phyloP scores from a whole-genome alignment of 2,113 vertebrate genomes.

The Festucalex cinctus region DNA sequence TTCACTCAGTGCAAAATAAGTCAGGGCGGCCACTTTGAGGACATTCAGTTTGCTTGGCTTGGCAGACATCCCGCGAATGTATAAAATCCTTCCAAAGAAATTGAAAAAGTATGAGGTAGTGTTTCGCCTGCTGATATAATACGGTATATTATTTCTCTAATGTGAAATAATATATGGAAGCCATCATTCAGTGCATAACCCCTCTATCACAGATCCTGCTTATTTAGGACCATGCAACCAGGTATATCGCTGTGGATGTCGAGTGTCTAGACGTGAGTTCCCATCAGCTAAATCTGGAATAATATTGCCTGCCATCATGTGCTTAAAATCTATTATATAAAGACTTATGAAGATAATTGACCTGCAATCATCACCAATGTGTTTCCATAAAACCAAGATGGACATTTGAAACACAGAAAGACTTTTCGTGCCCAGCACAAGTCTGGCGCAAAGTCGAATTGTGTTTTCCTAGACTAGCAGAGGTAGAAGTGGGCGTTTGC shows the following conservation, averaged over 20 bases:
- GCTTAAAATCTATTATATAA: not conserved
- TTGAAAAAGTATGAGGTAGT: constrained; percentile 22
- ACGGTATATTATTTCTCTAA: constrained; percentile 24
- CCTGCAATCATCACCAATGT: not conserved
- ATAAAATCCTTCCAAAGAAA: constrained; percentile 19
- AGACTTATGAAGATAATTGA: not conserved
- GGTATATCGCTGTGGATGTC: too few species aligned
- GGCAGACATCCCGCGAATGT: constrained; percentile 25
- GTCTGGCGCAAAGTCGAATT: too few species aligned
- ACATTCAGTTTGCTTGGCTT: constrained; percentile 51
- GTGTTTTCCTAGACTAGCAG: too few species aligned
- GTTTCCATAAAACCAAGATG: not conserved
- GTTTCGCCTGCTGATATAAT: constrained; percentile 21
- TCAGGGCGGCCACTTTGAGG: constrained; percentile 26
- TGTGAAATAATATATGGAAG: constrained; percentile 16
- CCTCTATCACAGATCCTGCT: not conserved
- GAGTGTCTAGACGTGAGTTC: not conserved
- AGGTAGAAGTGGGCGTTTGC: too few species aligned
- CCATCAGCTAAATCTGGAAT: constrained; percentile 1
- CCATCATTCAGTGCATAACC: constrained; percentile 2
- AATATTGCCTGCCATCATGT: not conserved
- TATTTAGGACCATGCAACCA: too few species aligned
- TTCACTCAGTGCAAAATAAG: constrained; percentile 39
- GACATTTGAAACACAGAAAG: too few species aligned
- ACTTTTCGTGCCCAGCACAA: too few species aligned